Evolutionary conservation across 2,113 vertebrate species (phyloP), one percentile per base, ranked within the genome.

Genomic region (Myodes glareolus): DNA sequence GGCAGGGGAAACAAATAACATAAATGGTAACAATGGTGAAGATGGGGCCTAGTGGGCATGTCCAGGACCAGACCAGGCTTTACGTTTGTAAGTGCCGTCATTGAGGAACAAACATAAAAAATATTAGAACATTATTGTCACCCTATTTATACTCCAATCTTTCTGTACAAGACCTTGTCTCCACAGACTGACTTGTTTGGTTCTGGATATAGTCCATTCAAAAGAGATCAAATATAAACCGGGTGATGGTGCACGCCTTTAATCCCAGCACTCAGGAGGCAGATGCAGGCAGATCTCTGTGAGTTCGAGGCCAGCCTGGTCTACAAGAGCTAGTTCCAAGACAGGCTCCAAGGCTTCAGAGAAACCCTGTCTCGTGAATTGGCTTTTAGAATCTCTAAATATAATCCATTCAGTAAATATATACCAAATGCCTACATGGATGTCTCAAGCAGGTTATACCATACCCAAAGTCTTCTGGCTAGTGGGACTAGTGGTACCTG

Each of bases 321-420:
- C 55, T 58, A 58, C 16, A 58, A 58, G 55, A 58, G 55, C 16
- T 58, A 58, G 4, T 58, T 58, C 16, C 17, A 58, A 1, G 55
- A 58, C 55, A 58, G 17, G 55, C 4, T 0, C 55, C 55, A 58
- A 47, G 5, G 55, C 55, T 58, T 58, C 55, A 58, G 55, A 5
- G 55, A 58, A 58, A 58, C 5, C 16, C 55, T 58, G 55, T 58
- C 55, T 58, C 55, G 77, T 93, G 86, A 92, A n/a, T 89, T 75
- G 65, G 88, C n/a, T 94, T 76, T 96, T 42, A n/a, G 67, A 94
- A 95, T 72, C 25, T 87, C 67, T 65, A 58, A 82, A 93, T 17
- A 88, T 31, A 94, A 94, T 90, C 90, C 21, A 96, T 84, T 89
- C 89, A 92, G 65, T 58, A 82, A 80, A 85, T 58, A 77, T 58